Conservation (phyloP, 2,113 vertebrate species). For the Terrapene triunguis region DNA sequence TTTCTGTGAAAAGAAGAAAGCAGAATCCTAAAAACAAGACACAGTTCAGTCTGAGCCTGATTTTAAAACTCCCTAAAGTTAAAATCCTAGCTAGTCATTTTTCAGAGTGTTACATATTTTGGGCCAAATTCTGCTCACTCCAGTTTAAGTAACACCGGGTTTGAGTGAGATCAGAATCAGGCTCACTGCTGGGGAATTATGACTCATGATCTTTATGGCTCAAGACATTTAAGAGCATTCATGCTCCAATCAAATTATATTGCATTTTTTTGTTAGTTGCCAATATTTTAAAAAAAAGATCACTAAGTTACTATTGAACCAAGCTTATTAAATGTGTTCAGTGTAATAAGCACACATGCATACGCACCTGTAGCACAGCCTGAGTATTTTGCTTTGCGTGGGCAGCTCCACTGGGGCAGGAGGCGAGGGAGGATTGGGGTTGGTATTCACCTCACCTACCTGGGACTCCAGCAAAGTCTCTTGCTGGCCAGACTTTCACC, state of each 20-base stretch:
- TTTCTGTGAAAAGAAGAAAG: not conserved
- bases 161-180: not conserved
- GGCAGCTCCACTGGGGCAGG: not conserved
- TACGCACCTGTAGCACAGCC: not conserved
- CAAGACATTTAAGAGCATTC: conserved; percentile 75
- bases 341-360: not conserved
- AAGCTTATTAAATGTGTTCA: conserved; percentile 28
- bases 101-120: not conserved
- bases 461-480: not conserved
- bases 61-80: not conserved
- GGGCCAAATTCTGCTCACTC: not conserved
- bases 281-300: conserved; percentile 66
- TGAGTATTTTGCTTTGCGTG: conserved; percentile 32
- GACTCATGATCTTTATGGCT: conserved; percentile 63
- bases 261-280: conserved; percentile 59
- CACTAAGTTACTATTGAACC: conserved; percentile 52
- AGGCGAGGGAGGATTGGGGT: no score
- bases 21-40: not conserved
- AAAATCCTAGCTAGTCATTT: not conserved
- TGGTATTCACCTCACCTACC: not conserved
- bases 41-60: not conserved
- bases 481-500: not conserved
- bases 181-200: not conserved
- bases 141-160: not conserved
- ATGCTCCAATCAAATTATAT: conserved; percentile 74